phyloP scores from a whole-genome alignment of 2,888 invertebrate genomes.

The Diaprepes abbreviatus region DNA sequence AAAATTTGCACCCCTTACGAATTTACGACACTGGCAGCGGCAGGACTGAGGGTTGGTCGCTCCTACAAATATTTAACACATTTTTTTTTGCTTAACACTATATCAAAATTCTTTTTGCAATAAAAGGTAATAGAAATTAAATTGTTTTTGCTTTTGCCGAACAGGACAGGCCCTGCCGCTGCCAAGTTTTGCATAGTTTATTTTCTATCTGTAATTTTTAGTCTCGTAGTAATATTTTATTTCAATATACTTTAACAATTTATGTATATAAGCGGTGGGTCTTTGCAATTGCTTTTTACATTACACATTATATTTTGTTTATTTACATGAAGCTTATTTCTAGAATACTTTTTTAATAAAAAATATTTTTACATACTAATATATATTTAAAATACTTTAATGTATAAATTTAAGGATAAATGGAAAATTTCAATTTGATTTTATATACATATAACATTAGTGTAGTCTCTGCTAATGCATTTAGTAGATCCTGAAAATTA shows the following conservation, averaged over 20 bases:
- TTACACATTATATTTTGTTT: too few relatives aligned
- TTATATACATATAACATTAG: too few relatives aligned
- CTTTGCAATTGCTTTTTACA: background rate
- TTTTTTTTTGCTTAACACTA: background rate
- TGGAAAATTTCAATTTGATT: too few relatives aligned
- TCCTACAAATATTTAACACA: slow-evolving; percentile 23
- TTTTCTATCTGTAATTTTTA: slow-evolving; percentile 8
- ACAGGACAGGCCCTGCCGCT: slow-evolving; percentile 54
- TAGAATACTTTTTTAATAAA: too few relatives aligned
- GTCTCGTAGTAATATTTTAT: slow-evolving; percentile 1
- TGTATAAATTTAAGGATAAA: too few relatives aligned
- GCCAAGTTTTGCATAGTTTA: slow-evolving; percentile 50
- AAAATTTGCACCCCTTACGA: slow-evolving; percentile 49
- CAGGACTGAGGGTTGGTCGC: slow-evolving; percentile 66
- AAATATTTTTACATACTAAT: too few relatives aligned
- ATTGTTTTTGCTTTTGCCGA: slow-evolving; percentile 37
- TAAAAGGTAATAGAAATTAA: slow-evolving; percentile 6
- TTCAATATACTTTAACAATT: background rate
- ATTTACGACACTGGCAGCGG: slow-evolving; percentile 59
- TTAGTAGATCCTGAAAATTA: too few relatives aligned
- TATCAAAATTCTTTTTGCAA: background rate
- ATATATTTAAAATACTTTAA: too few relatives aligned
- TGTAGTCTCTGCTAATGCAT: too few relatives aligned
- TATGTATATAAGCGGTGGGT: slow-evolving; percentile 14
- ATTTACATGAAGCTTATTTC: too few relatives aligned